phyloP scores from a whole-genome alignment of 2,888 invertebrate species.

The Mystacides longicornis region DNA sequence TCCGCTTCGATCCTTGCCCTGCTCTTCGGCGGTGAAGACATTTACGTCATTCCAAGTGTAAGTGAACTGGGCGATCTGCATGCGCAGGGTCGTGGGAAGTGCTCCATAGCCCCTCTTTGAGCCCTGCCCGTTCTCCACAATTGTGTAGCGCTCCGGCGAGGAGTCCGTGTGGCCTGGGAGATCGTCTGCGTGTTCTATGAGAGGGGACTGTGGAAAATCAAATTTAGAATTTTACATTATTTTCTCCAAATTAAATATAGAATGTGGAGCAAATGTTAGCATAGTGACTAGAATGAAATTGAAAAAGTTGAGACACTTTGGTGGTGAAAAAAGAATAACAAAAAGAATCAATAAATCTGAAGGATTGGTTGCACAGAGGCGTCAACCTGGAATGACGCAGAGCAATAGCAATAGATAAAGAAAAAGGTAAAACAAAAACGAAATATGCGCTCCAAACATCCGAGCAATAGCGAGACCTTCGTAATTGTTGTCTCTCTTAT shows the following conservation, averaged over 20 bases:
- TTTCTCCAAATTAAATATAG: background rate
- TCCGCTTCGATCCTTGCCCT: constrained; percentile 36
- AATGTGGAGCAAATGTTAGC: background rate
- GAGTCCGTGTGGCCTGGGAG: background rate
- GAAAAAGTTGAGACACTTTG: no score
- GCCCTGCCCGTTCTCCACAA: constrained; percentile 32
- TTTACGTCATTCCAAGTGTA: constrained; percentile 77
- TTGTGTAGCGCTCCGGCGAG: constrained; percentile 27
- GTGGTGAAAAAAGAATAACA: no score
- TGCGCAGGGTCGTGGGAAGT: constrained; percentile 4
- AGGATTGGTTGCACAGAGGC: no score
- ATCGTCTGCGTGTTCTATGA: constrained; percentile 1
- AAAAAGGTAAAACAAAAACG: no score
- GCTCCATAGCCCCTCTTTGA: constrained; percentile 28
- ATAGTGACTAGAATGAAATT: background rate
- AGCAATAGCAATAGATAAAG: no score
- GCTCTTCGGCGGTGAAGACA: constrained; percentile 59
- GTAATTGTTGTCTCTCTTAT: no score
- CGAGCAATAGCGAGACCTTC: no score
- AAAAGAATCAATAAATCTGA: no score
- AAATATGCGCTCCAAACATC: no score
- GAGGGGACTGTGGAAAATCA: constrained; percentile 7
- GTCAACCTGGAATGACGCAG: no score
- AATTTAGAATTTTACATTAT: no score
- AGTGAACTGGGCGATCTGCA: constrained; percentile 39